A percentile compares a stretch with the other conserved stretches of the same genome.
Evolutionary conservation across 2,797 vertebrate species (phyloP).

Genomic region (Parauchenoglanis punctatus): DNA sequence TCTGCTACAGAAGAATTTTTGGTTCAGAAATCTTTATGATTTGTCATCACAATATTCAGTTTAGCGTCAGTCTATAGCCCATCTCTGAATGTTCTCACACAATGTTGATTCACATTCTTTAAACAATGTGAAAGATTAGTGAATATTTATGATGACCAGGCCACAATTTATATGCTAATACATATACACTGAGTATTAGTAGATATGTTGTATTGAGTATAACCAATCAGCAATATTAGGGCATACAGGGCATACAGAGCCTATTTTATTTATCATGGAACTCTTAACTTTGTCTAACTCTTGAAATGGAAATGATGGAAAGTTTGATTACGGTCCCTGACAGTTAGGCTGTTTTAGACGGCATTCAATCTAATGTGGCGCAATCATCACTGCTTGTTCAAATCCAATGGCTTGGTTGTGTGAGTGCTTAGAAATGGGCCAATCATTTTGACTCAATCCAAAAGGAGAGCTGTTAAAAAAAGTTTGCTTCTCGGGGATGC

Average conservation of each 20-base stretch:
- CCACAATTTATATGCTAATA: constrained; percentile 30
- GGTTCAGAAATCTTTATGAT: background rate
- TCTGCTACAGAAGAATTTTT: background rate
- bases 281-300: background rate
- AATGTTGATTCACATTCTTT: constrained; percentile 11
- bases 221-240: constrained; percentile 37
- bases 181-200: constrained; percentile 14
- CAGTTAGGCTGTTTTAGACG: background rate
- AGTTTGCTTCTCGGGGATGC: background rate
- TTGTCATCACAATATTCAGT: background rate
- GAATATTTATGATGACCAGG: constrained; percentile 12
- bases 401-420: background rate
- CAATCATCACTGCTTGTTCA: constrained; percentile 22
- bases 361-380: constrained; percentile 1
- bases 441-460: background rate
- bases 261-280: background rate
- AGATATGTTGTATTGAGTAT: constrained; percentile 21
- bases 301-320: constrained; percentile 1
- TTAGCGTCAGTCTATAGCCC: background rate
- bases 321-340: background rate
- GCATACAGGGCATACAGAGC: background rate
- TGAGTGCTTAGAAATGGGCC: background rate
- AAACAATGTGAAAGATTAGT: constrained; percentile 5
- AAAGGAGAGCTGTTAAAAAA: background rate
- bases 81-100: background rate